Evolutionary conservation across 2,113 vertebrate species (phyloP), one percentile per base, ranked within the genome.

Genomic region (Seriola rivoliana): DNA sequence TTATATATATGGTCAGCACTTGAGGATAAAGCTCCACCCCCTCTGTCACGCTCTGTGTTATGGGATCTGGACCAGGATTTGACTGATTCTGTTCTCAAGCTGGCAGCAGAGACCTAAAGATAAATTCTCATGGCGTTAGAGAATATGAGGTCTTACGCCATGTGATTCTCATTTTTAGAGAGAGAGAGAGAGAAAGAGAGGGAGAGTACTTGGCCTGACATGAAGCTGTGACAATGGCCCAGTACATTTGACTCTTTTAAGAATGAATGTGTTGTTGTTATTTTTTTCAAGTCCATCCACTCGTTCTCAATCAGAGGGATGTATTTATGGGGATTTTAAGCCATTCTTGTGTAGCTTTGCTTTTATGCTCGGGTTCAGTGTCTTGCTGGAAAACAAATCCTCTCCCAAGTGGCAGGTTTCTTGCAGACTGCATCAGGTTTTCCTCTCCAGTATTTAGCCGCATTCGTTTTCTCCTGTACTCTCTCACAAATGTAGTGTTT

Each of bases 151-250:
- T 54, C 58, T 73, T 32, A 25, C 57, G 76, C 78, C 59, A 29
- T n/a, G 46, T 21, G 6, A n/a, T 68, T 58, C 82, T 58, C 60
- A 54, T 79, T 83, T 83, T 70, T 80, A 85, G 2, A 19, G 6
- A 4, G 14, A 8, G n/a, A 1, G 38, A 7, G 6, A 38, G 38
- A 7, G 6, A 38, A 8, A 38, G 38, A 38, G 29, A 29, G 29
- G 29, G 29, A 29, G 29, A 29, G 29, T 29, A 29, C 29, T 29
- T 29, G 29, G 29, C 29, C 29, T 29, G 29, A 29, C 2, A 2
- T 29, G 38, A 48, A 52, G 16, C 19, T 46, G 40, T 52, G 16
- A 17, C 16, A 48, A 1, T 13, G 44, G 13, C 12, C 44, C 44
- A 46, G 12, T 46, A 46, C 4, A 46, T 46, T 46, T 10, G 9